Evolutionary conservation across 37 sponge, comb jelly and placozoan species (phyloP).

Genomic region (Aphrocallistes beatrix): DNA sequence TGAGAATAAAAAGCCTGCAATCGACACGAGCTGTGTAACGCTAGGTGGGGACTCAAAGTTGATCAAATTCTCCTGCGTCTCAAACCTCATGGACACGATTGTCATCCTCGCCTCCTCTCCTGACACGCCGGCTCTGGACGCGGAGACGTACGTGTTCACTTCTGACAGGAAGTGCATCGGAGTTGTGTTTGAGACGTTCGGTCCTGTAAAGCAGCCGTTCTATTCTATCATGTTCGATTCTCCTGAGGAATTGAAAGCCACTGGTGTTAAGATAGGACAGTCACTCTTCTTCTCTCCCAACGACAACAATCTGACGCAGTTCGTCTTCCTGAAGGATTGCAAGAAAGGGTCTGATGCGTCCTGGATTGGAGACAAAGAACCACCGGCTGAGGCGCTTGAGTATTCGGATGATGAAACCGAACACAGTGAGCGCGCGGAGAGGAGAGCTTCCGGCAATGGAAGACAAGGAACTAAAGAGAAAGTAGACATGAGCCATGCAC

Average conservation of each 20-base stretch:
- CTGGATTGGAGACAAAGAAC: constrained; percentile 21
- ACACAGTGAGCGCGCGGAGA: background rate
- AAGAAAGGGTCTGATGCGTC: constrained; percentile 25
- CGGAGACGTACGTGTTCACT: background rate
- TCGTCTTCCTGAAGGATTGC: background rate
- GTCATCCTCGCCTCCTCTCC: background rate
- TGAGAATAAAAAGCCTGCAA: background rate
- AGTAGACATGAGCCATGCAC: too few species aligned
- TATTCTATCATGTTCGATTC: constrained; percentile 22
- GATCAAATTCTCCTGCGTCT: background rate
- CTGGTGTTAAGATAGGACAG: constrained; percentile 5
- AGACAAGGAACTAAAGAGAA: background rate
- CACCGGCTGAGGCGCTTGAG: constrained; percentile 20
- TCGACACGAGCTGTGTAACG: background rate
- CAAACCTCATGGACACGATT: constrained; percentile 10
- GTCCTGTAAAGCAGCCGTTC: constrained; percentile 22
- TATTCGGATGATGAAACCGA: constrained; percentile 25
- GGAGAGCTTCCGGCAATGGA: background rate
- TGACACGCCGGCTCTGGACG: constrained; percentile 20
- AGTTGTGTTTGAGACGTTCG: constrained; percentile 23
- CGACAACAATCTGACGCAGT: background rate
- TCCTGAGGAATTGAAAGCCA: background rate
- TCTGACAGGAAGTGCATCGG: constrained; percentile 10
- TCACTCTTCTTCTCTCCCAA: background rate
- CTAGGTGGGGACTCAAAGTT: background rate